These are phyloP conservation scores for Sycophila sp. DNA, from an alignment of 1,140 invertebrate species.

Conservation along the genomic window DNA sequence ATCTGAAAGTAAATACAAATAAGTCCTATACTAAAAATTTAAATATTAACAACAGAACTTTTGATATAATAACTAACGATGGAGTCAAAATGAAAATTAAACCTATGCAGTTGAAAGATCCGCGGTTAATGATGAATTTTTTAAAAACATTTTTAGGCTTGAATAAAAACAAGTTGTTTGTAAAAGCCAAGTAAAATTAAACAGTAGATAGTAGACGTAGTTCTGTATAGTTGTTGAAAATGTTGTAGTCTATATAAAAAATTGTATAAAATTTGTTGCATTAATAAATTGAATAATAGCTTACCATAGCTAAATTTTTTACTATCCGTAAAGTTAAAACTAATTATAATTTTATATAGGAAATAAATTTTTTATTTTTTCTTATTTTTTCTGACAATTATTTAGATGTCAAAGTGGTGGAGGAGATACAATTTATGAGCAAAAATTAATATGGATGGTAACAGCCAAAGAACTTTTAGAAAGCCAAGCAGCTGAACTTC, in stretches of 20 bases:
- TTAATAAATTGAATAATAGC: neutral
- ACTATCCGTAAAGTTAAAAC: neutral
- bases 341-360: constrained; percentile 27
- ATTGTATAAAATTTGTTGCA: neutral
- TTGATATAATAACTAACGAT: constrained; percentile 53
- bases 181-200: too few species aligned
- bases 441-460: constrained; percentile 41
- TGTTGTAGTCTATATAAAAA: neutral
- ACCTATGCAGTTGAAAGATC: constrained; percentile 48
- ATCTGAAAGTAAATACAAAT: neutral
- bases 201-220: too few species aligned
- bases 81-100: constrained; percentile 47
- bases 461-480: constrained; percentile 47
- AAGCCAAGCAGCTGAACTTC: constrained; percentile 45
- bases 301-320: neutral
- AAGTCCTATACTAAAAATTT: neutral
- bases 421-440: constrained; percentile 38
- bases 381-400: constrained; percentile 29
- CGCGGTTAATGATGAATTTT: constrained; percentile 50
- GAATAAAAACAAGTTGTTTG: constrained; percentile 27
- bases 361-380: constrained; percentile 20
- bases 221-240: neutral
- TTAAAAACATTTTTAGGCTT: constrained; percentile 53
- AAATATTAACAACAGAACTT: constrained; percentile 39
- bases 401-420: constrained; percentile 48